Conservation (phyloP, 2,888 invertebrate genomes). For the Acrobasis suavella region DNA sequence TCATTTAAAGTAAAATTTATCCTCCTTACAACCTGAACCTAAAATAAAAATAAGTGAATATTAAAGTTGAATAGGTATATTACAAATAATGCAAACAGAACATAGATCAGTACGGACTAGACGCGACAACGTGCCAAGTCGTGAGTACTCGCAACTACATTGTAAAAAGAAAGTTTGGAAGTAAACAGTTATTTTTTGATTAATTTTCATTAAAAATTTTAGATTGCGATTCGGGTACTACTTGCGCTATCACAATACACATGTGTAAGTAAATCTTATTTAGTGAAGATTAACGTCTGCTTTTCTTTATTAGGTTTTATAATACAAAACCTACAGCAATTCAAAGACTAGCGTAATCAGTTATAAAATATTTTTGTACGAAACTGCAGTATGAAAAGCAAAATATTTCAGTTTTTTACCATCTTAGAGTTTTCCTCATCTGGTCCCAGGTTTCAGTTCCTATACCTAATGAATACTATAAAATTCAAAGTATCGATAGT, state of each 20-base stretch:
- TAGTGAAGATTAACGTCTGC: too few species aligned
- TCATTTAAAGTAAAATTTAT: slow-evolving; percentile 33
- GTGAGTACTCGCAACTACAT: slow-evolving; percentile 62
- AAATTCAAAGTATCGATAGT: too few species aligned
- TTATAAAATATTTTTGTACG: too few species aligned
- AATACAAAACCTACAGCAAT: too few species aligned
- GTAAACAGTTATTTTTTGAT: slow-evolving; percentile 43
- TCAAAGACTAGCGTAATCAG: too few species aligned
- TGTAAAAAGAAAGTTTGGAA: slow-evolving; percentile 34
- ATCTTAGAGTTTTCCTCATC: too few species aligned
- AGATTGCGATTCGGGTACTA: slow-evolving; percentile 79
- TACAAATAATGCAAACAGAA: slow-evolving; percentile 62
- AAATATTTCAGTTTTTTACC: too few species aligned
- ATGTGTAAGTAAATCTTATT: slow-evolving; percentile 68
- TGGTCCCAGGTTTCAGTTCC: too few species aligned
- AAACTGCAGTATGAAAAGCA: too few species aligned
- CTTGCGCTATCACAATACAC: slow-evolving; percentile 79
- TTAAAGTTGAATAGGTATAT: slow-evolving; percentile 24
- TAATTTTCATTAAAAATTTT: slow-evolving; percentile 66
- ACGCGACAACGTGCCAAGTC: slow-evolving; percentile 73
- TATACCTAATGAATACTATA: too few species aligned
- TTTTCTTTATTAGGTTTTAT: too few species aligned
- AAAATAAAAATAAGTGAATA: slow-evolving; percentile 36
- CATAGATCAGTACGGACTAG: slow-evolving; percentile 64
- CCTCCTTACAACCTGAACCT: too few species aligned